Evolutionary conservation across 2,888 invertebrate species (phyloP).

Genomic region (Digitonthophagus gazella): DNA sequence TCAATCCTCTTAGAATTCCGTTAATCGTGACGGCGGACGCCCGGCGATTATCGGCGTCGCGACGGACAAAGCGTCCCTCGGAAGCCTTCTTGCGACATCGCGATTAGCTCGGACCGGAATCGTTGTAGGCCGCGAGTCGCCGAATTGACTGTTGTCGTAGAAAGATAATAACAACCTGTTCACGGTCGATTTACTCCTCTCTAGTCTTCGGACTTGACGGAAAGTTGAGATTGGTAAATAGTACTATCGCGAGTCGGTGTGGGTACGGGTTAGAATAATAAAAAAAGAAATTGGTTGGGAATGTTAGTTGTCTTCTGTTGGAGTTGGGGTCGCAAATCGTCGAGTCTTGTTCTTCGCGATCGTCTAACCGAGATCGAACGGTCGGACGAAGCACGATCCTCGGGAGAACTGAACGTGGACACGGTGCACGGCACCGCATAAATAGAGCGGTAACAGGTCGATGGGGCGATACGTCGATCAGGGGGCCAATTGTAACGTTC

Average conservation of each 20-base stretch:
- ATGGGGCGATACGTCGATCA: constrained; percentile 26
- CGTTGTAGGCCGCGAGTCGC: background rate
- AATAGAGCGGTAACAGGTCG: constrained; percentile 16
- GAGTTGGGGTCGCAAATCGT: background rate
- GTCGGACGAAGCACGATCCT: background rate
- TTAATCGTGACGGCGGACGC: background rate
- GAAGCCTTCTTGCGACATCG: background rate
- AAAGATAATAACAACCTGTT: background rate
- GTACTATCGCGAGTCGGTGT: too few relatives aligned
- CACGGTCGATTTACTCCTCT: background rate
- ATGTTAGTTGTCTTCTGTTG: too few relatives aligned
- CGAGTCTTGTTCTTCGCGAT: background rate
- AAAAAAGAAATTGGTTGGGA: too few relatives aligned
- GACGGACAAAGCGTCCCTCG: background rate
- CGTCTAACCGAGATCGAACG: background rate
- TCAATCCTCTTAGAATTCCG: background rate
- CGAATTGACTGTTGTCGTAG: background rate
- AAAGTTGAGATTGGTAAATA: too few relatives aligned
- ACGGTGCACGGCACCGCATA: background rate
- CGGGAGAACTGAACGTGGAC: background rate
- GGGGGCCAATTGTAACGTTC: constrained; percentile 27
- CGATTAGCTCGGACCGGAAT: background rate
- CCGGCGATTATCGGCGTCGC: background rate
- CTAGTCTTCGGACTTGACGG: too few relatives aligned
- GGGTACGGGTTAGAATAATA: too few relatives aligned